Evolutionary conservation across 2,113 vertebrate species (phyloP).

Genomic region (Cyanoliseus patagonus): DNA sequence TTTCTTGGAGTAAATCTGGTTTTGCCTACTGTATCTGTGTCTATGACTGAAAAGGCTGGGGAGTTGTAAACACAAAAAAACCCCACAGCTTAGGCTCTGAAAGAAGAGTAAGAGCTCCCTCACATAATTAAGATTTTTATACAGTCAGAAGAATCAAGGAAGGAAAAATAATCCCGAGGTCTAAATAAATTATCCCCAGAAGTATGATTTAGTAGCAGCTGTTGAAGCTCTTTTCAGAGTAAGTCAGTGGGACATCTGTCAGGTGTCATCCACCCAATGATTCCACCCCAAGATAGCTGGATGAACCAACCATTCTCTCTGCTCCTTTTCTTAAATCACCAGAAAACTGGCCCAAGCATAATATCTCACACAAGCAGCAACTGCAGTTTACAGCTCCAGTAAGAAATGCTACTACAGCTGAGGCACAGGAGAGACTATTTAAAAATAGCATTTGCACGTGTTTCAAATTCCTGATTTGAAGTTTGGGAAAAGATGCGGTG

Average conservation of each 20-base stretch:
- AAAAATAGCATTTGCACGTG: not conserved
- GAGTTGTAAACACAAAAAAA: not conserved
- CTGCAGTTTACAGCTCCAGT: not conserved
- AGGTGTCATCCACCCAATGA: not conserved
- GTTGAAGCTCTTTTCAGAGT: not conserved
- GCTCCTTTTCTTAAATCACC: not conserved
- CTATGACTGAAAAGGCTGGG: not conserved
- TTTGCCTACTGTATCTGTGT: not conserved
- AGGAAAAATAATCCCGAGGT: not conserved
- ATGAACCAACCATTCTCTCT: not conserved
- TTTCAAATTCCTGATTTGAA: not conserved
- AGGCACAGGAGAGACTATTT: not conserved
- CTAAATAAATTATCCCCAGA: not conserved
- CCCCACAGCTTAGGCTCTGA: not conserved
- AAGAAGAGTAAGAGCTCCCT: not conserved
- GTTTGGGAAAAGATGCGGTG: not conserved
- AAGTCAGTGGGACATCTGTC: not conserved
- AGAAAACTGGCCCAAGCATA: rapidly evolving
- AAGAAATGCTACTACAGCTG: not conserved
- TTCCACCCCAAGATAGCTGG: not conserved
- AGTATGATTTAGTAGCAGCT: not conserved
- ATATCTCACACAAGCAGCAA: not conserved
- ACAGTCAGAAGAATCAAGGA: not conserved
- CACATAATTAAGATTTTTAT: not conserved
- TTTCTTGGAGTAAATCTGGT: not conserved